Conservation (phyloP, 2,113 vertebrate genomes). For the Athene cunicularia region DNA sequence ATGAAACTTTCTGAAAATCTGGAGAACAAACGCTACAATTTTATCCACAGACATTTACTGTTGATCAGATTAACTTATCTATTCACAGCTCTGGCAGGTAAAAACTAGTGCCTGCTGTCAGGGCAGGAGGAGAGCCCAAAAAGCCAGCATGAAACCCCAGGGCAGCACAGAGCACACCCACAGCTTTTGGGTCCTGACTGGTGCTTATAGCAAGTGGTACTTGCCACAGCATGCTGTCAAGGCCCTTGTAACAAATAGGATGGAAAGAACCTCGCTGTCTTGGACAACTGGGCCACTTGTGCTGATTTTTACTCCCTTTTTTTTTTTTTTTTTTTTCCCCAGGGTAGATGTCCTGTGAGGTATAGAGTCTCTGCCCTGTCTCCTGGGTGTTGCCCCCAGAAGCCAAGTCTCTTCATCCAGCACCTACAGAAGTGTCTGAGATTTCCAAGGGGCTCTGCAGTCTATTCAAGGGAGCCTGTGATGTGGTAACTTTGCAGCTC, state of each 20-base stretch:
- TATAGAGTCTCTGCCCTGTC: background rate
- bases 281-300: background rate
- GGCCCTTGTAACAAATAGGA: background rate
- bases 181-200: background rate
- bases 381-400: background rate
- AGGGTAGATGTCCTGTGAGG: background rate
- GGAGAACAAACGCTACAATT: background rate
- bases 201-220: background rate
- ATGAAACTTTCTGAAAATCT: background rate
- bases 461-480: background rate
- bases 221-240: background rate
- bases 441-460: background rate
- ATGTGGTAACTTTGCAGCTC: background rate
- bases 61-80: background rate
- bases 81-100: background rate
- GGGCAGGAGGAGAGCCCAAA: background rate
- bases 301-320: background rate
- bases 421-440: background rate
- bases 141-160: background rate
- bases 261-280: background rate
- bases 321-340: background rate
- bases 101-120: rapidly evolving
- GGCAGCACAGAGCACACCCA: background rate
- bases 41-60: background rate
- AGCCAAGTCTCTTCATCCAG: background rate